Base-by-base conservation (phyloP, 2,888 invertebrate genomes). In the Diarsia brunnea region DNA sequence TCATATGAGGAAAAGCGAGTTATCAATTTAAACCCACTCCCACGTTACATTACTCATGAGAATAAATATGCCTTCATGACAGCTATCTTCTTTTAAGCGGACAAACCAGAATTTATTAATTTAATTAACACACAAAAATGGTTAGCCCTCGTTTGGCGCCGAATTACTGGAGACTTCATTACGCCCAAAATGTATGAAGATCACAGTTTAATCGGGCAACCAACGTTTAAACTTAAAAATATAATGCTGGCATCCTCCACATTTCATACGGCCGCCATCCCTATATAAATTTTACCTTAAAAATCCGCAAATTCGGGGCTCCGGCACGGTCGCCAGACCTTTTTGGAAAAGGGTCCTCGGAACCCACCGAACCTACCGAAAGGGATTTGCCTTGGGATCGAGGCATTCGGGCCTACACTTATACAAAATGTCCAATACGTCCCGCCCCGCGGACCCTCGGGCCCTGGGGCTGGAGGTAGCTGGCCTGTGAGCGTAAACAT, bases 251-350 rank as follows among this genome's bases (percentile, higher is more conserved):
- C 83, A 83, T 82, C 88, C 81, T 84, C 89, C 89, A 90, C 91
- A 90, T 83, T 84, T 88, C 87, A 87, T 88, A 84, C 82, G 79
- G 70, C 73, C 89, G 89, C 90, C 89, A 90, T 91, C 92, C 93
- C 94, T 95, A 93, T 95, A 96, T 96, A 96, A 96, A 96, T 96
- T 96, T 95, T 94, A 95, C 96, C 96, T 96, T 96, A 96, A 96
- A 96, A 96, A 96, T 96, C 96, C 96, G 95, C 96, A 96, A 96
- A 96, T 96, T 95, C 95, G 95, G 95, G 92, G 90, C 92, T 90
- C 90, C 87, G 95, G 95, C 94, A 95, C 96, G 95, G 95, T 93
- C 93, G 90, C 89, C 82, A 92, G 94, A 94, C 95, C 94, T 95
- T 94, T 93, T 92, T 92, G 93, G 89, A 94, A 95, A 95, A 96